These are phyloP conservation scores for Sinocyclocheilus anophthalmus DNA, from an alignment of 2,113 vertebrate genomes.

Conservation along the genomic window DNA sequence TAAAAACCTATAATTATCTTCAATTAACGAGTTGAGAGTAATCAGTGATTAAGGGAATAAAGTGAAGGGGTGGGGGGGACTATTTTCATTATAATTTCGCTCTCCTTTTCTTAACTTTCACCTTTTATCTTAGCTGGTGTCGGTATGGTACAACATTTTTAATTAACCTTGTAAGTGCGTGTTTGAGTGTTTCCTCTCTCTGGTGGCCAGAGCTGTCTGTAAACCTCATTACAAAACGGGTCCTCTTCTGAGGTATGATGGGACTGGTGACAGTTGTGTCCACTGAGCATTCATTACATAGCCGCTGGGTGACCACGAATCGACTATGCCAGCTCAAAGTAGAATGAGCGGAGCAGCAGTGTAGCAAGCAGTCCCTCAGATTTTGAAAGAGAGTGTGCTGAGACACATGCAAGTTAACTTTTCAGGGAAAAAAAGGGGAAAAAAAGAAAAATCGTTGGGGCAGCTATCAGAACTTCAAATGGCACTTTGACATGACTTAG, in stretches of 20 bases:
- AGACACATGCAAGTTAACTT: slow-evolving; percentile 6
- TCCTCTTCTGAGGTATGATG: slow-evolving; percentile 31
- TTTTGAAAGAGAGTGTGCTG: neutral
- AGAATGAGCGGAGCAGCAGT: neutral
- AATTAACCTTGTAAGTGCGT: slow-evolving; percentile 73
- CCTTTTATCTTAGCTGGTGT: slow-evolving; percentile 69
- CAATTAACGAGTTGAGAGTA: slow-evolving; percentile 79
- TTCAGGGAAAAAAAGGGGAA: no score
- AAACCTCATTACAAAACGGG: slow-evolving; percentile 42
- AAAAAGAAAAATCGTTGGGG: neutral
- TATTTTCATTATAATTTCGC: slow-evolving; percentile 75
- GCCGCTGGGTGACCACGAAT: slow-evolving; percentile 35
- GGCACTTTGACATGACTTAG: neutral
- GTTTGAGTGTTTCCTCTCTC: slow-evolving; percentile 60
- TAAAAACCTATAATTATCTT: slow-evolving; percentile 85
- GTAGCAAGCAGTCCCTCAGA: neutral
- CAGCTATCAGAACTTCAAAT: neutral
- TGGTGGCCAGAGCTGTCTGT: slow-evolving; percentile 45
- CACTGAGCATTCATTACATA: slow-evolving; percentile 41
- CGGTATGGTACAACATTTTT: slow-evolving; percentile 63
- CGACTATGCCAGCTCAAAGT: neutral
- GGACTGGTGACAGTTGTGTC: slow-evolving; percentile 36
- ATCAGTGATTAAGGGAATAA: slow-evolving; percentile 82
- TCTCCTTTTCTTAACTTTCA: slow-evolving; percentile 73
- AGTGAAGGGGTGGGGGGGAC: slow-evolving; percentile 67